Evolutionary conservation across 35 echinoderm and acorn worm species (phyloP), one percentile per base, ranked within the genome.

Genomic region (Acanthaster planci): DNA sequence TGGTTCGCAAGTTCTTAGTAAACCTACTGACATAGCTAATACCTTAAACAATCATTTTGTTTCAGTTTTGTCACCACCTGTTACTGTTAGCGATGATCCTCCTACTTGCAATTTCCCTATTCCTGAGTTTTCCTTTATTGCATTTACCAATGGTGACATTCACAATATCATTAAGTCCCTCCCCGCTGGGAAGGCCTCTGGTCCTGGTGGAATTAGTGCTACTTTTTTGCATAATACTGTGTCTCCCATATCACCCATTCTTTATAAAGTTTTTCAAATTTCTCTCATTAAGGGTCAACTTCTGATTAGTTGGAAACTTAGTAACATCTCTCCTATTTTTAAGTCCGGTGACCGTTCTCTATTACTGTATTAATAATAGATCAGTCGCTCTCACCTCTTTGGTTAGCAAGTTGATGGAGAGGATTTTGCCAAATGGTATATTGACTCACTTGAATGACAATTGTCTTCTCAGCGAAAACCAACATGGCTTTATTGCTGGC

Each of bases 11-110:
- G 82, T 84, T 21, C 40, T 84, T 0, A 84, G 58, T 19, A 84
- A 39, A 64, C 82, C 82, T 37, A 15, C 6, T 34, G 82, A 84
- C 59, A 84, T 84, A 34, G 82, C 82, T 27, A 84, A 60, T 68
- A 38, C 37, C 27, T 84, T 67, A 29, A 37, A 38, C n/a, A 37
- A 30, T 55, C 36, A 34, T 37, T 84, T 84, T 59, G 51, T 57
- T 57, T 36, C 26, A 29, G 53, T 32, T 23, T 84, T 84, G 38
- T 36, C 81, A 15, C 51, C 31, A 22, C 17, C 23, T 19, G 19
- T 29, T 9, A 27, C 23, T 57, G 81, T 84, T 17, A 51, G 51
- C 19, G 51, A 18, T 84, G 26, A 60, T 23, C 81, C 81, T 23
- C 52, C 81, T 27, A 60, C 38, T 27, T 84, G 81, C 39, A 19